Base-by-base conservation (phyloP, 1,140 invertebrate species). In the Liolophura sinensis region DNA sequence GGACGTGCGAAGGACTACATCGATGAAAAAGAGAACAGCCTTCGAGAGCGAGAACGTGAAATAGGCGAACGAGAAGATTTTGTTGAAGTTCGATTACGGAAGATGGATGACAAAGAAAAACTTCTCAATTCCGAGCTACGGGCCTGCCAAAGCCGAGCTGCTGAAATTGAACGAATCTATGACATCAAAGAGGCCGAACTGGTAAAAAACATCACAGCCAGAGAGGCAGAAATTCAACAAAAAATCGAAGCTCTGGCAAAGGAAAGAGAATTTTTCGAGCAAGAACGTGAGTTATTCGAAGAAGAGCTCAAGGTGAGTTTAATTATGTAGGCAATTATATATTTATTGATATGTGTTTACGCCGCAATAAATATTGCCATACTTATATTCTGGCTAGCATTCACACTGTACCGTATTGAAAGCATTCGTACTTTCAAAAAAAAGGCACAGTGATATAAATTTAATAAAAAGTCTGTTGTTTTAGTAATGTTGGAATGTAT, bases 1-100 rank as follows among this genome's bases (percentile, higher is more conserved):
- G 73, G 79, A 60, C 72, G 72, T 64, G 78, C 78, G 4, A 75
- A 76, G 52, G 80, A 82, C 16, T 78, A 78, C 62, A 73, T 82
- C 1, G 73, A 76, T 15, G 73, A 76, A 55, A 69, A 76, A 25
- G 80, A 82, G 54, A 62, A 59, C 1, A 72, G 78, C 18, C 58
- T 82, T 0, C 61, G 78, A 16, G 75, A 82, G 54, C 55, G 77
- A 20, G 80, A 82, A 67, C 62, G 78, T 31, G 71, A 78, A 40
- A 64, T 75, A 31, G 64, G 62, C 50, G 60, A 66, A n/a, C 60
- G 73, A 31, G 74, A 76, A 62, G 60, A 50, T 16, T 72, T 69
- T 57, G 49, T 74, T 15, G 73, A 76, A 31, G 51, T 68, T 40
- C 31, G 16, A 25, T 71, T 3, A 63, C 48, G 12, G 61, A 70